A percentile compares a stretch with the other conserved stretches of the same genome.
These are phyloP conservation scores for Vulpes lagopus DNA, from an alignment of 2,113 vertebrate species.

Conservation along the genomic window DNA sequence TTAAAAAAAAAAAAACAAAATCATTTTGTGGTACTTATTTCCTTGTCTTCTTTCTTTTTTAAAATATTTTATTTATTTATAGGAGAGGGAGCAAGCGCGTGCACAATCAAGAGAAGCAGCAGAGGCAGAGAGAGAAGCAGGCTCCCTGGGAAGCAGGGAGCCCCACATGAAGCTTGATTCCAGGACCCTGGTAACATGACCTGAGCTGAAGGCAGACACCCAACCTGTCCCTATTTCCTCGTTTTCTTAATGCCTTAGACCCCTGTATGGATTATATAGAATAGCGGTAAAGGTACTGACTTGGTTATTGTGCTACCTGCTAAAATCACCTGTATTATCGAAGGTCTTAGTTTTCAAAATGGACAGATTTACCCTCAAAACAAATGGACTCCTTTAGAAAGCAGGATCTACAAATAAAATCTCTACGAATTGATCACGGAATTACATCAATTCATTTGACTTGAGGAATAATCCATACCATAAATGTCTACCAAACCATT, in stretches of 20 bases:
- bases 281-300: neutral
- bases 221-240: neutral
- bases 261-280: constrained; percentile 21
- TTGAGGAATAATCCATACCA: constrained; percentile 5
- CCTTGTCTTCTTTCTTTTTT: neutral
- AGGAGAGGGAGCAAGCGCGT: too few species aligned
- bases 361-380: constrained; percentile 41
- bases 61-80: too few species aligned
- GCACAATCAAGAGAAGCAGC: too few species aligned
- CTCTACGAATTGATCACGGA: constrained; percentile 33
- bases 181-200: too few species aligned
- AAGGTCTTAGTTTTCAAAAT: constrained; percentile 54
- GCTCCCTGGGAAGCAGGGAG: too few species aligned
- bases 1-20: too few species aligned
- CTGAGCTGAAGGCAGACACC: too few species aligned
- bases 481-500: constrained; percentile 34
- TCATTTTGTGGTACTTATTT: constrained; percentile 18
- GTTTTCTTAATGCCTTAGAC: constrained; percentile 1
- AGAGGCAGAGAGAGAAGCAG: too few species aligned
- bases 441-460: constrained; percentile 36
- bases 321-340: constrained; percentile 45
- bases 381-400: constrained; percentile 43
- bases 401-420: constrained; percentile 50
- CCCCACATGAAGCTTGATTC: too few species aligned
- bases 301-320: neutral